Evolutionary conservation across 2,797 vertebrate genomes (phyloP).

Genomic region (Euphonia xanthogaster): DNA sequence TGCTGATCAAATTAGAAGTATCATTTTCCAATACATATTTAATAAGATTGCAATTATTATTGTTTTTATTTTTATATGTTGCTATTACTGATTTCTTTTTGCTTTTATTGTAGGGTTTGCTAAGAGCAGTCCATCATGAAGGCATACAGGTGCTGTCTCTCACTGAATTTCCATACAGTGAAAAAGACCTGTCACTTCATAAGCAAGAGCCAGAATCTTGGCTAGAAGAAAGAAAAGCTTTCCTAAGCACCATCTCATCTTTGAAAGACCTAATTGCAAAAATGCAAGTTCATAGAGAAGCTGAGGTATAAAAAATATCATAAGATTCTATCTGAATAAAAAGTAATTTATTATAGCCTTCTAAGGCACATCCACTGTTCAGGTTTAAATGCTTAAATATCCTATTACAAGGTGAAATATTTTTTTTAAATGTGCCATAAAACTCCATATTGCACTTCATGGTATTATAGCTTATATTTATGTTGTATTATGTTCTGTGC

Average conservation of each 20-base stretch:
- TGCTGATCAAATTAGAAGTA: not conserved
- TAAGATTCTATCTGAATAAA: not conserved
- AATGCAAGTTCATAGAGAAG: slow-evolving; percentile 80
- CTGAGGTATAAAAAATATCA: slow-evolving; percentile 76
- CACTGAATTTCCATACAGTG: slow-evolving; percentile 80
- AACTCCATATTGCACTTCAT: not conserved
- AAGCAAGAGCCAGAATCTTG: slow-evolving; percentile 75
- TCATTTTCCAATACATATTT: not conserved
- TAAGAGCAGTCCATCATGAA: slow-evolving; percentile 93
- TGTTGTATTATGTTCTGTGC: not conserved
- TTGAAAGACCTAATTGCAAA: slow-evolving; percentile 87
- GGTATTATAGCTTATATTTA: not conserved
- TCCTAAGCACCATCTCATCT: slow-evolving; percentile 84
- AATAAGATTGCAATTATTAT: not conserved
- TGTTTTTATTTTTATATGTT: not conserved
- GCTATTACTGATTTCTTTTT: not conserved
- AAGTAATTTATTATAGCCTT: not conserved
- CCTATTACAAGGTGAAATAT: not conserved
- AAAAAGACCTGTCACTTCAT: slow-evolving; percentile 67
- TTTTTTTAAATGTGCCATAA: not conserved
- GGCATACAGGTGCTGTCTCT: slow-evolving; percentile 95
- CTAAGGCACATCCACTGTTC: not conserved
- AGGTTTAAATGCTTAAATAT: not conserved
- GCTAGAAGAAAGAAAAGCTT: slow-evolving; percentile 84
- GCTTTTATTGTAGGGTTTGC: slow-evolving; percentile 78